Evolutionary conservation across 2,113 vertebrate genomes (phyloP).

Genomic region (Coracopsis vasa): DNA sequence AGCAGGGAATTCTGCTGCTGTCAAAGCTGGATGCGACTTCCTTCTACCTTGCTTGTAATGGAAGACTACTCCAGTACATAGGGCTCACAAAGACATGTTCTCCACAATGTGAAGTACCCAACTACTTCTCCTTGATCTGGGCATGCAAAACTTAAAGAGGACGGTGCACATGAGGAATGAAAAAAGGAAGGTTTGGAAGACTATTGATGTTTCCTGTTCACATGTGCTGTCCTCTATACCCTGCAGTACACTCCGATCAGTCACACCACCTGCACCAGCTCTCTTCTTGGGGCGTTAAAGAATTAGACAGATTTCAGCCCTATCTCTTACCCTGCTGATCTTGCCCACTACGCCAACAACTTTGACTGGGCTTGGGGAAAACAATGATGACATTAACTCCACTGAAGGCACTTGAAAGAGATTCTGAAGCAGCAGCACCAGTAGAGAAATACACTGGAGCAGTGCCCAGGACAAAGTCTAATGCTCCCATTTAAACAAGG

Average conservation of each 20-base stretch:
- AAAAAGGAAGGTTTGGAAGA: not conserved
- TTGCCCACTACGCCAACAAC: not conserved
- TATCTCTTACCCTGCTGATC: not conserved
- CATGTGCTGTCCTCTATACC: not conserved
- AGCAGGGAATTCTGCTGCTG: not conserved
- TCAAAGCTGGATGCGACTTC: not conserved
- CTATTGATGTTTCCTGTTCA: not conserved
- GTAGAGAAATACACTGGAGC: not conserved
- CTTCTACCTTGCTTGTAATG: not conserved
- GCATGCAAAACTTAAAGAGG: not conserved
- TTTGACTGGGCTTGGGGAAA: not conserved
- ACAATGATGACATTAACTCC: not conserved
- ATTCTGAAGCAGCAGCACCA: not conserved
- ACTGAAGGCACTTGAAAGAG: not conserved
- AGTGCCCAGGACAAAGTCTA: not conserved
- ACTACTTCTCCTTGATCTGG: not conserved
- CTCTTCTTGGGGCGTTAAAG: not conserved
- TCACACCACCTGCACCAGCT: not conserved
- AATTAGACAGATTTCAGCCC: not conserved
- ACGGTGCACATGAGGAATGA: fast-evolving
- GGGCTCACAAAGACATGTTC: not conserved
- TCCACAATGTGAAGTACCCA: not conserved
- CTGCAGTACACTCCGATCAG: not conserved
- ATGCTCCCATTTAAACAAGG: not conserved
- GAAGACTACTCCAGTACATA: not conserved